Base-by-base conservation (phyloP, 2,797 vertebrate genomes). In the Galago senegalensis region DNA sequence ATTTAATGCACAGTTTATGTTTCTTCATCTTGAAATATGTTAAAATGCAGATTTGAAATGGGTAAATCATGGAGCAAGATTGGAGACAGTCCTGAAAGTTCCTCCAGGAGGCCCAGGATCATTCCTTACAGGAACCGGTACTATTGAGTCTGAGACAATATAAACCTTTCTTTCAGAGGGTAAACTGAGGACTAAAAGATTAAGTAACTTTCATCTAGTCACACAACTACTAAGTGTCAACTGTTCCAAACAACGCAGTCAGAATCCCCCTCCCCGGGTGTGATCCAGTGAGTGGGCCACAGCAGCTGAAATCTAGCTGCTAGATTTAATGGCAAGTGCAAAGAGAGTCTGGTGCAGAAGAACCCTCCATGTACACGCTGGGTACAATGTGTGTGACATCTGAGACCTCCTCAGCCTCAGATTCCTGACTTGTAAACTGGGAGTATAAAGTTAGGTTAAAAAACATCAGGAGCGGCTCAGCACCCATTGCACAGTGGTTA, bases 291-390 rank as follows among this genome's bases (percentile, higher is more conserved):
- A 0, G 31, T 67, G 14, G 17, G 61, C 31, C 31, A 5, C 7
- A 31, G 27, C 10, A 60, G 34, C 23, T 6, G 25, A 69, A 49
- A 23, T 79, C 29, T 61, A 4, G 40, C 23, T 67, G 29, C 63
- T 29, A 25, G 37, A 72, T 0, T 20, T 67, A 2, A 7, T 6
- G 0, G 5, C 13, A 2, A 4, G 27, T 7, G 9, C 23, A 61
- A 70, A 67, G 49, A 34, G 14, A 46, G 21, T 0, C n/a, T 11
- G 0, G 18, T 13, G n/a, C 4, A 40, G 2, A 43, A 6, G 1
- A 1, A 1, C 13, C 34, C 25, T 63, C 21, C 31, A 21, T 0
- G 6, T 21, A 13, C 14, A 14, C 0, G 1, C 29, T 21, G 34
- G 37, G 49, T 27, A 58, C 11, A 65, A 86, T 60, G 27, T 17